Evolutionary conservation across 1,140 invertebrate species (phyloP).

Genomic region (Medauroidea extradentata): DNA sequence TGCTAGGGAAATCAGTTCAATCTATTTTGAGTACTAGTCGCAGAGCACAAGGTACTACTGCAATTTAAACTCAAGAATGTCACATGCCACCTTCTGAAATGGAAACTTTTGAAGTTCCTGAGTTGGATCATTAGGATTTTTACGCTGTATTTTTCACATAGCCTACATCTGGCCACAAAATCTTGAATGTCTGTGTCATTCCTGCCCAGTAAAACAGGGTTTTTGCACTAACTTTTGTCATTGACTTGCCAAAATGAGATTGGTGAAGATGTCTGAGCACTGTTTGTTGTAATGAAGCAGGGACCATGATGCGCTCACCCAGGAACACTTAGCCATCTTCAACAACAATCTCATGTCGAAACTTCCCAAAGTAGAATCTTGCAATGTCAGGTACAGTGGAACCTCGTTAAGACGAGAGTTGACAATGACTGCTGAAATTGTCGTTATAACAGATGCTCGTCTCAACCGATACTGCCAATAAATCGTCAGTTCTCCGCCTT

Average conservation of each 20-base stretch:
- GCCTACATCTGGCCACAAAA: slow-evolving; percentile 10
- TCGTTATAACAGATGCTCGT: no score
- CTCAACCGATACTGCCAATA: no score
- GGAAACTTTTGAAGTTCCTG: slow-evolving; percentile 25
- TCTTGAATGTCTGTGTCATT: slow-evolving; percentile 43
- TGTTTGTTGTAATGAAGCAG: slow-evolving; percentile 28
- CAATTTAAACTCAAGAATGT: no score
- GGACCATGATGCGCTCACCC: slow-evolving; percentile 37
- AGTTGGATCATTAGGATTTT: slow-evolving; percentile 33
- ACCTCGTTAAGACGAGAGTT: no score
- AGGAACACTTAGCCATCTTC: slow-evolving; percentile 37
- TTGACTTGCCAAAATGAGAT: slow-evolving; percentile 40
- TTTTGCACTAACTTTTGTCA: slow-evolving; percentile 22
- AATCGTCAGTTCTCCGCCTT: no score
- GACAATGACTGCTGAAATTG: no score
- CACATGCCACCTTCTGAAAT: no score
- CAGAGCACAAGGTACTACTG: no score
- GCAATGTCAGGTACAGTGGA: slow-evolving; percentile 17
- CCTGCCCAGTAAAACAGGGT: slow-evolving; percentile 43
- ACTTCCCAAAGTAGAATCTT: slow-evolving; percentile 31
- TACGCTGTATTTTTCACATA: slow-evolving; percentile 32
- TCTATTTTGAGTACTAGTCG: no score
- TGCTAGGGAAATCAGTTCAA: no score
- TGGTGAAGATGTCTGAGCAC: slow-evolving; percentile 41
- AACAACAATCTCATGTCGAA: slow-evolving; percentile 34